Evolutionary conservation across 1,140 invertebrate species (phyloP), one percentile per base, ranked within the genome.

Genomic region (Anthonomus grandis): DNA sequence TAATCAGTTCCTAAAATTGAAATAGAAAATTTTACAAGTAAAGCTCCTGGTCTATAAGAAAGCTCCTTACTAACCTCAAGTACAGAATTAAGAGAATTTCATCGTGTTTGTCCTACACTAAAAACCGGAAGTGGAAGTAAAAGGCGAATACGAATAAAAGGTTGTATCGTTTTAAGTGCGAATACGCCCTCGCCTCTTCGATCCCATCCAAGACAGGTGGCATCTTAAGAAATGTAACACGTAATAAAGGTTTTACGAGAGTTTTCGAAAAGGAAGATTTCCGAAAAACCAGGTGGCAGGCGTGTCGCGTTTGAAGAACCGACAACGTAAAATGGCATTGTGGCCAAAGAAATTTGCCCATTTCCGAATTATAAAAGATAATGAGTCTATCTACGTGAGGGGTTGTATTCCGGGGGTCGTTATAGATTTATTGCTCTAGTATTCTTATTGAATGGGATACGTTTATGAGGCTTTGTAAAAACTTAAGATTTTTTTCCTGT

Each of bases 241-340:
- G 52, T 61, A 57, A 57, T 59, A n/a, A n/a, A n/a, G n/a, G n/a
- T n/a, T 37, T 48, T 37, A 15, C 24, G 38, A 37, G 42, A 21
- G 50, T 42, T 54, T 39, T n/a, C 24, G 55, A 48, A 59, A 39
- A 36, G 27, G 44, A 53, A 60, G 52, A 60, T 53, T 53, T 54
- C 41, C 31, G n/a, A 53, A 57, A 61, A 57, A 52, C 59, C 59
- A 61, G 59, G 59, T 61, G 59, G 55, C 54, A 61, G 59, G 59
- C 59, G 59, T 61, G 59, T 57, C n/a, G n/a, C 58, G 55, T 61
- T 61, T 61, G 53, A 56, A 47, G 34, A 25, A 34, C 23, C 22
- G 50, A 47, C n/a, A n/a, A n/a, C 42, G 39, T 45, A 47, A 45
- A 59, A 21, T 25, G 13, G 42, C 17, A 54, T 53, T 54, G 42